phyloP scores from a whole-genome alignment of 1,140 invertebrate species.

The Drosophila leontia region DNA sequence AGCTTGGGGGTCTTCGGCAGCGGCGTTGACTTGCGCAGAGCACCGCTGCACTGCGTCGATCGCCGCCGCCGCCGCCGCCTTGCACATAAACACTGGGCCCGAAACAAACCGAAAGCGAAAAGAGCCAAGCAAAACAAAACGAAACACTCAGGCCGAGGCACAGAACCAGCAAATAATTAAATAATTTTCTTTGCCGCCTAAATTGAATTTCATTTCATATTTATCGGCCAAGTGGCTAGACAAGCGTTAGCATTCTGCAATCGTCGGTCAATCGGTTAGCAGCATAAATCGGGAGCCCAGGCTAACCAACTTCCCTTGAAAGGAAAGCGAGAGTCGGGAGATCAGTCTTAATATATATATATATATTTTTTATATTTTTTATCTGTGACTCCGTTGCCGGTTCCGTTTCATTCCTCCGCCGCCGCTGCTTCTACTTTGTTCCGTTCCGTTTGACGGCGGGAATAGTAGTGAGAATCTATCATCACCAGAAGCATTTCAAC shows the following conservation, averaged over 20 bases:
- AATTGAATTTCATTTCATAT: constrained; percentile 72
- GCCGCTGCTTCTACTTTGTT: constrained; percentile 13
- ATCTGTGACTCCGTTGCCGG: constrained; percentile 37
- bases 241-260: constrained; percentile 69
- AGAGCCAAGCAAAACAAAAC: constrained; percentile 17
- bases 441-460: constrained; percentile 14
- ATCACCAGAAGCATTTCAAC: constrained; percentile 67
- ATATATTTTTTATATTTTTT: constrained; percentile 22
- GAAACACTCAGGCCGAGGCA: constrained; percentile 19
- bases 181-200: constrained; percentile 74
- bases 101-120: constrained; percentile 6
- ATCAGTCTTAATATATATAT: not conserved
- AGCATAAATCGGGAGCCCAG: constrained; percentile 7
- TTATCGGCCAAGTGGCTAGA: constrained; percentile 65
- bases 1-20: constrained; percentile 19
- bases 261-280: constrained; percentile 43
- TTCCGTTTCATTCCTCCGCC: constrained; percentile 30
- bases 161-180: constrained; percentile 68
- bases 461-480: constrained; percentile 38
- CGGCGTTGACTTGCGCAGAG: constrained; percentile 6
- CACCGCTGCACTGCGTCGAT: constrained; percentile 30
- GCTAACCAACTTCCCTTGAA: too few species aligned
- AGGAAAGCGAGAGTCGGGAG: constrained; percentile 19
- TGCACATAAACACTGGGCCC: constrained; percentile 10
- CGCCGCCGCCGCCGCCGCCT: constrained; percentile 34